Evolutionary conservation across 1,140 invertebrate species (phyloP).

Genomic region (Drosophila ohnishii): DNA sequence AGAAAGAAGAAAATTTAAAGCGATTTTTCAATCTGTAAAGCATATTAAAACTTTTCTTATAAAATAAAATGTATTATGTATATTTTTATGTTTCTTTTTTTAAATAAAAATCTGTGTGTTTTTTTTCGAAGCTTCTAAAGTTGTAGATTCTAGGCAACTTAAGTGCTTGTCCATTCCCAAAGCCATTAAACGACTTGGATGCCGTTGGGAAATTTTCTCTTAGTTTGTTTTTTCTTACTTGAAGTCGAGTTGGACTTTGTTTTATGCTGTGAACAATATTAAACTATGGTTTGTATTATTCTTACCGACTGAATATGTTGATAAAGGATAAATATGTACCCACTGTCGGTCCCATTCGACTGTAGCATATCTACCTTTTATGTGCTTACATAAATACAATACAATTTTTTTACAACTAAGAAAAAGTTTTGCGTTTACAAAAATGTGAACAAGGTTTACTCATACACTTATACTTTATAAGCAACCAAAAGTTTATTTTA

Average conservation of each 20-base stretch:
- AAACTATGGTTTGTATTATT: not conserved
- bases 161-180: not conserved
- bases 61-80: not conserved
- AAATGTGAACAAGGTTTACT: too few species aligned
- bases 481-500: too few species aligned
- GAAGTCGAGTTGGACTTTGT: not conserved
- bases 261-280: not conserved
- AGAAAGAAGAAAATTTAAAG: not conserved
- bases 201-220: slow-evolving; percentile 6
- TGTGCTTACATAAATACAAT: too few species aligned
- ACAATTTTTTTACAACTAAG: too few species aligned
- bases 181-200: not conserved
- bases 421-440: too few species aligned
- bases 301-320: too few species aligned
- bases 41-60: not conserved
- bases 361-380: too few species aligned
- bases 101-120: not conserved
- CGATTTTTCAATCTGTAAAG: not conserved
- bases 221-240: slow-evolving; percentile 1
- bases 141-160: not conserved
- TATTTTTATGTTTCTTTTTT: not conserved
- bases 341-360: too few species aligned
- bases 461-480: too few species aligned
- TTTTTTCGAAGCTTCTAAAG: not conserved
- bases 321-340: too few species aligned